A percentile compares a stretch with the other conserved stretches of the same genome.
Conservation (phyloP, 2,888 invertebrate species). For the Tanypteryx hageni region DNA sequence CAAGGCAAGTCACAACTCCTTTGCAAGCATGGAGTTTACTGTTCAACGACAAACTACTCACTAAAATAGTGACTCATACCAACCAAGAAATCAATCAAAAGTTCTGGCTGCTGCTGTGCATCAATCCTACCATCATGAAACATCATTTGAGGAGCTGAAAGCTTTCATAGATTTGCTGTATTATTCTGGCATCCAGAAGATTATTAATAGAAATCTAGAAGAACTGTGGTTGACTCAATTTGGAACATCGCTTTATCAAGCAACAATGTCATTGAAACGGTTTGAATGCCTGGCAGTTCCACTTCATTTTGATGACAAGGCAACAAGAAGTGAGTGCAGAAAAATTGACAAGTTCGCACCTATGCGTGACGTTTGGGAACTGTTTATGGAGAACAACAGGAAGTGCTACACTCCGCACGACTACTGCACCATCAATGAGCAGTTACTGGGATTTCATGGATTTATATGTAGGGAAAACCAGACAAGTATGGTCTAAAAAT, state of each 20-base stretch:
- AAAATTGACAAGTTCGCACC: slow-evolving; percentile 4
- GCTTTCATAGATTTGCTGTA: background rate
- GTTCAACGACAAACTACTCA: background rate
- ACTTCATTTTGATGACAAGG: background rate
- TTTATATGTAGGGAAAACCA: background rate
- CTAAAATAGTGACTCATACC: background rate
- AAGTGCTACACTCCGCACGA: background rate
- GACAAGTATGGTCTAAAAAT: slow-evolving; percentile 2
- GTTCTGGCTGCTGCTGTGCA: background rate
- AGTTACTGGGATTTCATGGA: background rate
- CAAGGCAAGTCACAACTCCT: no score
- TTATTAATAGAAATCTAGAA: background rate
- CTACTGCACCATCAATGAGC: background rate
- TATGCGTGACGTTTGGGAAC: background rate
- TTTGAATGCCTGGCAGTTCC: background rate
- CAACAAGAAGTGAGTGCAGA: no score
- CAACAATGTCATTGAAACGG: background rate
- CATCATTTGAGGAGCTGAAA: background rate
- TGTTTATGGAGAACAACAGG: background rate
- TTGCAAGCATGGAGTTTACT: no score
- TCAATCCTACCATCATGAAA: background rate
- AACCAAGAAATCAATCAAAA: background rate
- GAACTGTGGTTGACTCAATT: background rate
- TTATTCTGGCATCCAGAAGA: background rate
- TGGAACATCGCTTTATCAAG: background rate